Evolutionary conservation across 2,797 vertebrate species (phyloP).

Genomic region (Enteromius thamalakanensis): DNA sequence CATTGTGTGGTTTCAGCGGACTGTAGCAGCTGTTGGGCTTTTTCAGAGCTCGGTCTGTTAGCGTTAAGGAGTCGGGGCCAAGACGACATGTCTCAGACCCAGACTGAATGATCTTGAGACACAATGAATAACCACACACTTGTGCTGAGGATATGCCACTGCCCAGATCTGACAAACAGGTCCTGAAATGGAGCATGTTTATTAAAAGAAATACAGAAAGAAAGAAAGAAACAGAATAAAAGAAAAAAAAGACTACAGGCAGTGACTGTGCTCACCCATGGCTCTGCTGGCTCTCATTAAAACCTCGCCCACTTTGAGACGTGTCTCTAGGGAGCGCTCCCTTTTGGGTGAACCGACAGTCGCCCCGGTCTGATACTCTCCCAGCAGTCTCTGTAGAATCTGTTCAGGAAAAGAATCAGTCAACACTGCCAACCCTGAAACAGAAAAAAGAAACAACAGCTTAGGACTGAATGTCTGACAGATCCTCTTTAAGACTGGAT

Average conservation of each 20-base stretch:
- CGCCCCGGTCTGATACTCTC: slow-evolving; percentile 71
- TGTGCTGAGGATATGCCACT: slow-evolving; percentile 36
- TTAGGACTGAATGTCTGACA: not conserved
- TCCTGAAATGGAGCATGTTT: not conserved
- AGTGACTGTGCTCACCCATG: slow-evolving; percentile 80
- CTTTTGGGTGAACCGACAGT: slow-evolving; percentile 60
- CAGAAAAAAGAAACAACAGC: slow-evolving; percentile 28
- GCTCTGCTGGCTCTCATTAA: slow-evolving; percentile 88
- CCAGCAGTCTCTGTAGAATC: slow-evolving; percentile 83
- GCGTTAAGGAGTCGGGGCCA: slow-evolving; percentile 46
- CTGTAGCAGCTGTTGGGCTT: slow-evolving; percentile 56
- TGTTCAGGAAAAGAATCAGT: slow-evolving; percentile 83
- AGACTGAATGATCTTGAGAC: slow-evolving; percentile 49
- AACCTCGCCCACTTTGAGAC: slow-evolving; percentile 92
- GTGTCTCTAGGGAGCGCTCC: slow-evolving; percentile 73
- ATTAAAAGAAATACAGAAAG: slow-evolving; percentile 12
- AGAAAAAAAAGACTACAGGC: not conserved
- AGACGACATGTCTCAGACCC: slow-evolving; percentile 36
- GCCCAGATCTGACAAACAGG: slow-evolving; percentile 41
- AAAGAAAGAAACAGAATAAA: slow-evolving; percentile 3
- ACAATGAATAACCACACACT: slow-evolving; percentile 45
- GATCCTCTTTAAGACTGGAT: slow-evolving; percentile 2
- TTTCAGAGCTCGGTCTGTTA: slow-evolving; percentile 58
- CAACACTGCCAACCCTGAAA: slow-evolving; percentile 82
- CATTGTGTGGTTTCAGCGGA: slow-evolving; percentile 48